Evolutionary conservation across 1,140 invertebrate genomes (phyloP).

Genomic region (Camponotus floridanus): DNA sequence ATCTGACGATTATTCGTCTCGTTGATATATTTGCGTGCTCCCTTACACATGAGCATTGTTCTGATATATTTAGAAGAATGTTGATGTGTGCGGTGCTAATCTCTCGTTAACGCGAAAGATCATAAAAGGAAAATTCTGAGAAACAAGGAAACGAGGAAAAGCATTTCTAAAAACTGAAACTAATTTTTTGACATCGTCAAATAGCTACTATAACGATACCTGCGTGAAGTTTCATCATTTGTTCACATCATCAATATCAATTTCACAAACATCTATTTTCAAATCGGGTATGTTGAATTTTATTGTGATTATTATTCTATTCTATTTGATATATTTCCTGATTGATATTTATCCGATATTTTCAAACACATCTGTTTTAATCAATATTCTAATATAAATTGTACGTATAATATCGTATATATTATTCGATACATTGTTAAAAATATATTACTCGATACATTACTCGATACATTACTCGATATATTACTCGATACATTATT

Average conservation of each 20-base stretch:
- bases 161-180: neutral
- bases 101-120: neutral
- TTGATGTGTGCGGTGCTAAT: neutral
- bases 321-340: neutral
- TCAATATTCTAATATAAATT: no score
- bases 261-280: neutral
- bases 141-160: neutral
- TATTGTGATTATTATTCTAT: neutral
- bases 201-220: no score
- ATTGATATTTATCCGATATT: neutral
- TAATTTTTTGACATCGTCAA: neutral
- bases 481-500: neutral
- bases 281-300: conserved; percentile 22
- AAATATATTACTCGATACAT: no score
- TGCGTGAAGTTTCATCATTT: no score
- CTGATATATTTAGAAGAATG: neutral
- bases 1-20: neutral
- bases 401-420: neutral
- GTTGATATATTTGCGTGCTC: neutral
- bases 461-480: neutral
- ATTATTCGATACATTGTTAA: neutral
- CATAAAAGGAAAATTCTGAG: neutral
- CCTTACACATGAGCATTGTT: neutral
- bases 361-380: neutral
- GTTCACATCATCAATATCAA: no score